Percentiles rank a stretch among this genome's conserved stretches.
Conservation (phyloP, 2,888 invertebrate genomes). For the Antheraea yamamai region DNA sequence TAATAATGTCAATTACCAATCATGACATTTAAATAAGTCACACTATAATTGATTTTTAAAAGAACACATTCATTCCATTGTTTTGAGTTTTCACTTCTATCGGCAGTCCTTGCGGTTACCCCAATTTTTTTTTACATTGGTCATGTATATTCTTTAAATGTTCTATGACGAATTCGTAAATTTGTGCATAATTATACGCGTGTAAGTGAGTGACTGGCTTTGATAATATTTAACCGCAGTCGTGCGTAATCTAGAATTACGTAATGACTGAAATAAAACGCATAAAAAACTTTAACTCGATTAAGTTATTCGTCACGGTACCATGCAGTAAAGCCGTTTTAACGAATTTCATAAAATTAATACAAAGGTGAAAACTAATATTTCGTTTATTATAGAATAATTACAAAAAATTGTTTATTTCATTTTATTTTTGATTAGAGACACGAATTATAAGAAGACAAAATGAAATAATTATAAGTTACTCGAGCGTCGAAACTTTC, state of each 20-base stretch:
- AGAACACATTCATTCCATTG: too few species aligned
- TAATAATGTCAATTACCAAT: too few species aligned
- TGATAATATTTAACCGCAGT: neutral
- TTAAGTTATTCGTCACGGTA: slow-evolving; percentile 12
- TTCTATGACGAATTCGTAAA: neutral
- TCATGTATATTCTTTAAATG: too few species aligned
- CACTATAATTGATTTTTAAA: too few species aligned
- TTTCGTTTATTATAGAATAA: neutral
- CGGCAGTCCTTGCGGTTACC: too few species aligned
- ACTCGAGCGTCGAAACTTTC: neutral
- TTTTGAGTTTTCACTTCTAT: too few species aligned
- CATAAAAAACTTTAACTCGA: slow-evolving; percentile 12
- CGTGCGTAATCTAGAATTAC: slow-evolving; percentile 6
- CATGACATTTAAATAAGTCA: too few species aligned
- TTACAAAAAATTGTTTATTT: neutral
- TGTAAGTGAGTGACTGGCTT: neutral
- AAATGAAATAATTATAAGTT: neutral
- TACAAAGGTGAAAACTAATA: neutral
- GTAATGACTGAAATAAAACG: slow-evolving; percentile 10
- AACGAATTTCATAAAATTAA: neutral
- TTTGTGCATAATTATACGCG: neutral
- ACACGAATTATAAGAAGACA: neutral
- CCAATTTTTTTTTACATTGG: too few species aligned
- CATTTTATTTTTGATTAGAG: neutral
- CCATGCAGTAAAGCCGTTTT: slow-evolving; percentile 6